These are phyloP conservation scores for Enteromius treurensis DNA, from an alignment of 2,797 vertebrate species.

Conservation along the genomic window DNA sequence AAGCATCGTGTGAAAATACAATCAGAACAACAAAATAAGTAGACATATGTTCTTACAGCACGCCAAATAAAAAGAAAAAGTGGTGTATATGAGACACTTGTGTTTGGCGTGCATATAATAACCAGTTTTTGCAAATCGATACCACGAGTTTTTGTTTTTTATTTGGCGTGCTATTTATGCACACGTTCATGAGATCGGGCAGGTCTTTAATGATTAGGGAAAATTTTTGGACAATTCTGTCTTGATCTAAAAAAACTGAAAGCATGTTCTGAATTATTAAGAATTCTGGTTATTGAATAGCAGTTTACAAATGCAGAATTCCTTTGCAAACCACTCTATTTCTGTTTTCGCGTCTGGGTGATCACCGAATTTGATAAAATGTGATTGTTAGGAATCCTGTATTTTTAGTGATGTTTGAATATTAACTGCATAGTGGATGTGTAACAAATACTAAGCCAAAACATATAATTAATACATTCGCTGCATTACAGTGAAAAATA, in stretches of 20 bases:
- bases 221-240: not conserved
- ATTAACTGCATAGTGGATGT: not conserved
- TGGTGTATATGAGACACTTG: no score
- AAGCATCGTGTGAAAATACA: conserved; percentile 2
- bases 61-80: no score
- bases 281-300: not conserved
- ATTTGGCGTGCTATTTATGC: no score
- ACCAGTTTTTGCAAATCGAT: no score
- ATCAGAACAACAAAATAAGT: not conserved
- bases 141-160: no score
- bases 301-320: not conserved
- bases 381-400: not conserved
- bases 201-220: not conserved
- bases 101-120: no score
- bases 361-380: not conserved
- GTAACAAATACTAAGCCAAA: not conserved
- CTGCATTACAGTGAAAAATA: not conserved
- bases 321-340: not conserved
- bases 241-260: not conserved
- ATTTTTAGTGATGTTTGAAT: not conserved
- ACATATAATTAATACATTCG: not conserved
- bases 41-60: not conserved
- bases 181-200: no score
- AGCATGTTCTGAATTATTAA: not conserved
- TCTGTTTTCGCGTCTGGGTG: no score